phyloP scores from a whole-genome alignment of 2,888 invertebrate species.

The Aporophyla nigra region DNA sequence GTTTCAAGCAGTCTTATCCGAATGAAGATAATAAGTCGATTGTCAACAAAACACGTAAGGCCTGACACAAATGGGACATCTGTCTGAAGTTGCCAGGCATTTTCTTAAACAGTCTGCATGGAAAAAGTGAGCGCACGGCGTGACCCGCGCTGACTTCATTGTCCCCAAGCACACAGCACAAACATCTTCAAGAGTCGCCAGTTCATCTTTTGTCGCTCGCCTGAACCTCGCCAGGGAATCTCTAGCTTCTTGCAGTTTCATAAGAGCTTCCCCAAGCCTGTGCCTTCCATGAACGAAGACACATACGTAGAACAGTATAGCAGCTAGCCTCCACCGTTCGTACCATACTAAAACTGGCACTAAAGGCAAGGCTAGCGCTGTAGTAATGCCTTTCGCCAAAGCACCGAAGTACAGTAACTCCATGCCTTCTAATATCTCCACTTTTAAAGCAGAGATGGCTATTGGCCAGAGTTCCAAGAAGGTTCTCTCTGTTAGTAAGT shows the following conservation, averaged over 20 bases:
- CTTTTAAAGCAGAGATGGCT: conserved; percentile 90
- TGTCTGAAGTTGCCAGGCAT: conserved; percentile 93
- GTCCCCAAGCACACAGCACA: conserved; percentile 94
- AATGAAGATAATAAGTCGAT: conserved; percentile 49
- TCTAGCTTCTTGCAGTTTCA: conserved; percentile 91
- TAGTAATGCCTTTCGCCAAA: conserved; percentile 91
- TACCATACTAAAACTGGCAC: conserved; percentile 90
- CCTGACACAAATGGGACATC: conserved; percentile 94
- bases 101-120: conserved; percentile 94
- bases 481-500: conserved; percentile 93
- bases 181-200: conserved; percentile 93
- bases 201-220: conserved; percentile 92
- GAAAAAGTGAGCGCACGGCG: conserved; percentile 95
- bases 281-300: conserved; percentile 93
- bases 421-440: conserved; percentile 93
- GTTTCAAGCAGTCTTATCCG: conserved; percentile 80
- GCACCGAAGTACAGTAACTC: conserved; percentile 93
- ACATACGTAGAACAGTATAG: conserved; percentile 92
- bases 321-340: conserved; percentile 91
- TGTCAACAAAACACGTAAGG: conserved; percentile 91
- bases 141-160: conserved; percentile 94
- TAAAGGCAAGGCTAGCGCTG: conserved; percentile 90
- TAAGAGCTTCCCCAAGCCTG: conserved; percentile 90
- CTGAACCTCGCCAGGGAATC: conserved; percentile 92
- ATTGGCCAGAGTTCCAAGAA: conserved; percentile 93